Conservation (phyloP, 2,797 vertebrate genomes). For the Esox masquinongy region DNA sequence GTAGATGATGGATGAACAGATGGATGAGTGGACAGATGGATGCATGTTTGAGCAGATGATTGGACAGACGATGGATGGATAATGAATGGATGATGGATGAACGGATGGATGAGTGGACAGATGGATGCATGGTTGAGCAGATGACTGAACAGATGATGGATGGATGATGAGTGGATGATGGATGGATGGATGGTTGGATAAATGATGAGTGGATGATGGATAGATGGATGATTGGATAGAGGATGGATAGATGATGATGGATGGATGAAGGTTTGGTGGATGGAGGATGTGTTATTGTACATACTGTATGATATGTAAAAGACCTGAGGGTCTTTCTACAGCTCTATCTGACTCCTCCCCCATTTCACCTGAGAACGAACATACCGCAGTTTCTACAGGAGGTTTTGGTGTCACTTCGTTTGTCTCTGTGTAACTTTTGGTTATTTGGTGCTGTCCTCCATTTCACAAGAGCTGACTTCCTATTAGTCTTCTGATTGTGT, state of each 20-base stretch:
- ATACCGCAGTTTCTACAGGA: not conserved
- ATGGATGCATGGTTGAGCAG: no score
- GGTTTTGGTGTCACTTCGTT: not conserved
- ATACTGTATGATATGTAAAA: constrained; percentile 10
- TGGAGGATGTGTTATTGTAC: not conserved
- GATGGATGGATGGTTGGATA: no score
- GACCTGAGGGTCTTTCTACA: not conserved
- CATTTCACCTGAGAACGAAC: not conserved
- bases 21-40: no score
- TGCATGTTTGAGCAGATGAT: no score
- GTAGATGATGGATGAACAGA: no score
- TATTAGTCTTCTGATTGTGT: not conserved
- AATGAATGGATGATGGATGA: no score
- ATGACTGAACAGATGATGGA: no score
- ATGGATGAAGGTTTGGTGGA: not conserved
- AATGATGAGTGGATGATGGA: no score
- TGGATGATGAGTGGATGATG: no score
- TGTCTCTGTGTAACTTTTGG: not conserved
- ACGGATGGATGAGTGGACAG: no score
- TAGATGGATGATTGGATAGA: no score
- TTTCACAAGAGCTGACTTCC: constrained; percentile 1
- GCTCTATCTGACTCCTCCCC: constrained; percentile 2
- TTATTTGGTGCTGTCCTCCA: not conserved
- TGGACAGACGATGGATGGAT: no score
- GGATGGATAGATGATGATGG: not conserved